Base-by-base conservation (phyloP, 2,888 invertebrate genomes). In the Mechanitis mazaeus region DNA sequence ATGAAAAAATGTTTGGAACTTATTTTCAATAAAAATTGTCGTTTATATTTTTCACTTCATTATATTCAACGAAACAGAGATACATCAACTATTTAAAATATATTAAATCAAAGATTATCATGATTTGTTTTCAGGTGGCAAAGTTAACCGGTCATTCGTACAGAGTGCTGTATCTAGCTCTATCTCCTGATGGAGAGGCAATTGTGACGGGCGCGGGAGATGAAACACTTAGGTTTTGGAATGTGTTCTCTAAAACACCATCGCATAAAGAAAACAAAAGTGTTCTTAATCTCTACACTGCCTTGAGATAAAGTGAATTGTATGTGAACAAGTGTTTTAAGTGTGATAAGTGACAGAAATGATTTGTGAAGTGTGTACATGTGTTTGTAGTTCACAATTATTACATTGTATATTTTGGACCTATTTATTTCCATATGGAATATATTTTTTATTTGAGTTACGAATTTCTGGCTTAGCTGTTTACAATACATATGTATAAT, bases 131-230 rank as follows among this genome's bases (percentile, higher is more conserved):
- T 20, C 95, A 96, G 89, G 98, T 99, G 66, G 98, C 98, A 54
- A 98, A 98, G 82, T 89, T 99, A 67, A 98, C 98, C 0, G 99
- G 99, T 0, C 99, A 99, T 82, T 97, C 98, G 35, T 98, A 97
- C 83, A 91, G 99, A 69, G 99, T 99, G 3, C 91, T 99, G 0
- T 99, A 99, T 84, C 87, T 99, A 73, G 98, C 99, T 0, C 93
- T 99, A 84, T 98, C 98, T 3, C 99, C 99, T 0, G 98, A 98
- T 82, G 99, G 99, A 45, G 98, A 99, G 82, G 97, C 98, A 2
- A 99, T 99, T 69, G 99, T 99, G 0, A 99, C 99, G 0, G 99
- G 99, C 35, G 99, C 99, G 1, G 99, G 99, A 0, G 99, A 99
- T 84, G 99, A 99, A 82, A 99, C 99, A 0, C 91, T 99, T 4